These are phyloP conservation scores for Hydrocynus forskahlii DNA, from an alignment of 2,797 vertebrate genomes.

Conservation along the genomic window DNA sequence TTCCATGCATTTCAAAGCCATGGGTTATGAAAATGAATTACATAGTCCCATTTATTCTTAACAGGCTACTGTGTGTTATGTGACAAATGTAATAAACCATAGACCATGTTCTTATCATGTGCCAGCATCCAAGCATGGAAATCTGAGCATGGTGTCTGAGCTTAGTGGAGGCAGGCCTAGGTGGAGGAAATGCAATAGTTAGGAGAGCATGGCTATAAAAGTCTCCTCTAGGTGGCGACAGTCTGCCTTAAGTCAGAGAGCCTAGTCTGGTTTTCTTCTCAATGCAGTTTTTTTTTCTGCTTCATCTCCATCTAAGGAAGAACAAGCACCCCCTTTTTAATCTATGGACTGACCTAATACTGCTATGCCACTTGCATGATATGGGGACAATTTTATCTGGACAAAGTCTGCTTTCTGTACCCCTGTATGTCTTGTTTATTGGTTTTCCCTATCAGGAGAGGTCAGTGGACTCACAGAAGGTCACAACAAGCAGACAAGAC, in stretches of 20 bases:
- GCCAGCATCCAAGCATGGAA: neutral
- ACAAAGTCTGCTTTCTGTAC: neutral
- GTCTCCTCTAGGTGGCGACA: conserved; percentile 79
- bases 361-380: neutral
- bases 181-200: conserved; percentile 22
- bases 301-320: neutral
- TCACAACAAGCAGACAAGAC: conserved; percentile 36
- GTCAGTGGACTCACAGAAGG: conserved; percentile 48
- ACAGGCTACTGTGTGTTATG: conserved; percentile 1
- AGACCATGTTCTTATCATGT: neutral
- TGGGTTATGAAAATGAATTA: conserved; percentile 19
- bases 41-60: conserved; percentile 6
- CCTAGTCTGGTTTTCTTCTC: neutral
- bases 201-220: conserved; percentile 59
- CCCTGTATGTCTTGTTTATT: neutral
- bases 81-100: neutral
- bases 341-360: neutral
- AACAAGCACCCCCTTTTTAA: neutral
- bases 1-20: neutral
- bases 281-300: neutral
- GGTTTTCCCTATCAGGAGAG: conserved; percentile 45
- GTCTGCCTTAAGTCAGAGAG: conserved; percentile 49
- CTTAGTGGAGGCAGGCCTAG: conserved; percentile 47
- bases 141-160: conserved; percentile 16
- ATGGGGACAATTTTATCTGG: neutral